Conservation (phyloP, 2,888 invertebrate genomes). For the Conomelus anceps region DNA sequence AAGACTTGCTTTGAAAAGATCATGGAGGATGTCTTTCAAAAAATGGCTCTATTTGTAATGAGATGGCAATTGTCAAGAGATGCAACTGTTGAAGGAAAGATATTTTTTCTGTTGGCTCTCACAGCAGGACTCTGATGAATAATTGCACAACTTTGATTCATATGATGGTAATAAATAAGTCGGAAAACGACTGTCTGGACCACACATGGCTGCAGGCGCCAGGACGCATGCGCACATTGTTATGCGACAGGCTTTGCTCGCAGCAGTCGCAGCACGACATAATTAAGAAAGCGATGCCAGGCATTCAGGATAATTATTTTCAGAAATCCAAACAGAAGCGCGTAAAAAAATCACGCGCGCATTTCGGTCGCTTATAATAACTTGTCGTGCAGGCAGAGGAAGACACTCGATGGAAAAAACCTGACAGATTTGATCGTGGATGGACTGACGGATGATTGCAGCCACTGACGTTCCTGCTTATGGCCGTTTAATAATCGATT, state of each 20-base stretch:
- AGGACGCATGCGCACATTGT: not conserved
- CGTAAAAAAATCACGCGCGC: not conserved
- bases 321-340: not conserved
- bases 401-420: not conserved
- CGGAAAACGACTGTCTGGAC: not conserved
- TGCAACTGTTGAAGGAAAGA: not conserved
- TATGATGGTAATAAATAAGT: not conserved
- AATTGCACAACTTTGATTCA: not conserved
- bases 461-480: no score
- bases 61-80: not conserved
- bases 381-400: not conserved
- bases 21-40: not conserved
- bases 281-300: not conserved
- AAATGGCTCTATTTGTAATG: not conserved
- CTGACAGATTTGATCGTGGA: not conserved
- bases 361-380: not conserved
- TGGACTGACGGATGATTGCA: not conserved
- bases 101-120: not conserved
- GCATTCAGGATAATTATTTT: no score
- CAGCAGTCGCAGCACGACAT: not conserved
- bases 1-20: not conserved
- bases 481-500: not conserved
- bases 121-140: not conserved
- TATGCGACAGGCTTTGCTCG: not conserved
- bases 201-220: not conserved